These are phyloP conservation scores for Macropodus opercularis DNA, from an alignment of 2,797 vertebrate species.

Conservation along the genomic window DNA sequence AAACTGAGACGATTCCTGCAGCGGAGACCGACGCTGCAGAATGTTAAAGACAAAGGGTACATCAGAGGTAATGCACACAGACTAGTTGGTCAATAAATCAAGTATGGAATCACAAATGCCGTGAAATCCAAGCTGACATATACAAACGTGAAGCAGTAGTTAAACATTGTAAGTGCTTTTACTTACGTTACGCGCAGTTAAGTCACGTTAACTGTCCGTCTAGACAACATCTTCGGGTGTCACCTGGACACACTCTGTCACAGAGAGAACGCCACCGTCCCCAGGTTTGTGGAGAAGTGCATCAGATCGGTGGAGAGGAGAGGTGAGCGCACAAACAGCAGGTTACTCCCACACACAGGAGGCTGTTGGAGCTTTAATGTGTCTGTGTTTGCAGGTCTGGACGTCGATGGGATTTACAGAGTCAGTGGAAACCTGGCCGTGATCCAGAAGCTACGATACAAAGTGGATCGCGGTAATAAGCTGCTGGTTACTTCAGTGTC, in stretches of 20 bases:
- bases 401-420: constrained; percentile 93
- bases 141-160: no score
- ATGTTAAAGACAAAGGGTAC: constrained; percentile 88
- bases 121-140: no score
- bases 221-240: constrained; percentile 95
- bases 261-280: constrained; percentile 83
- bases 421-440: constrained; percentile 94
- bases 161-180: no score
- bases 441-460: constrained; percentile 91
- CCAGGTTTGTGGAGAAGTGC: constrained; percentile 88
- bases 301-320: constrained; percentile 88
- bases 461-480: constrained; percentile 88
- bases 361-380: neutral
- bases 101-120: no score
- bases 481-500: no score
- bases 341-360: constrained; percentile 1
- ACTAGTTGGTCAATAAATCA: no score
- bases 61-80: no score
- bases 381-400: constrained; percentile 78
- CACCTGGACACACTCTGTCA: constrained; percentile 86
- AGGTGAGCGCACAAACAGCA: constrained; percentile 75
- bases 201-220: no score
- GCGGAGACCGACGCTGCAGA: constrained; percentile 87
- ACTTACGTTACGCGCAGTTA: no score
- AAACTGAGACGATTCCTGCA: constrained; percentile 88